Base-by-base conservation (phyloP, 2,113 vertebrate species). In the Tinamus guttatus region DNA sequence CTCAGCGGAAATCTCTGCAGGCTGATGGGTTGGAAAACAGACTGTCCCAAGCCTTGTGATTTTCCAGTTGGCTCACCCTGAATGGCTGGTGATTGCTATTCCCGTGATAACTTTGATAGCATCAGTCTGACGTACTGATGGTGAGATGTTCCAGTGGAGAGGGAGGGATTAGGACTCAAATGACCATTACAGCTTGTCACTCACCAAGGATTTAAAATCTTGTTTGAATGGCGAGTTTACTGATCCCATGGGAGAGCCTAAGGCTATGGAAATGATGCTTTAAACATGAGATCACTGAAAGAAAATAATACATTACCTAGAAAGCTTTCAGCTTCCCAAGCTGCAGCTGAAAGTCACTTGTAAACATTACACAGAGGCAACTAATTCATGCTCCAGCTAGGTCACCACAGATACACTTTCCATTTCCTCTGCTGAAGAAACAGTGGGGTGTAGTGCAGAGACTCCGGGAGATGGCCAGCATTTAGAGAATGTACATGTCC, bases 161-260 rank as follows among this genome's bases (percentile, higher is more conserved):
- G 68, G 83, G 73, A 90, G 43, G 80, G 92, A 93, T 95, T 94
- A 96, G 51, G 73, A 40, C 52, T 88, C 63, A 67, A 87, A 94
- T 90, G 0, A 0, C 90, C 91, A 93, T 92, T 90, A 90, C 77
- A 78, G 32, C 93, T 90, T 88, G 95, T 95, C 93, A 95, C 71
- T 97, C 93, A 95, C 45, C 60, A 87, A 89, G 85, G 89, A 95
- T 94, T 95, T 97, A 94, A 94, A 96, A 93, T 91, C 84, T 90
- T 93, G 80, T 97, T 97, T 95, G 93, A 93, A 83, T 74, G 25
- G 60, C 47, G 85, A 94, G 93, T 88, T 97, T 95, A 93, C 93
- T 93, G 91, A 89, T 40, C 89, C 81, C 2, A 0, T 0, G 43
- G 64, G 93, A 91, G 47, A 90, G 64, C 38, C 68, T 52, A 51